phyloP scores from a whole-genome alignment of 2,113 vertebrate genomes.

The Marcusenius ussheri region DNA sequence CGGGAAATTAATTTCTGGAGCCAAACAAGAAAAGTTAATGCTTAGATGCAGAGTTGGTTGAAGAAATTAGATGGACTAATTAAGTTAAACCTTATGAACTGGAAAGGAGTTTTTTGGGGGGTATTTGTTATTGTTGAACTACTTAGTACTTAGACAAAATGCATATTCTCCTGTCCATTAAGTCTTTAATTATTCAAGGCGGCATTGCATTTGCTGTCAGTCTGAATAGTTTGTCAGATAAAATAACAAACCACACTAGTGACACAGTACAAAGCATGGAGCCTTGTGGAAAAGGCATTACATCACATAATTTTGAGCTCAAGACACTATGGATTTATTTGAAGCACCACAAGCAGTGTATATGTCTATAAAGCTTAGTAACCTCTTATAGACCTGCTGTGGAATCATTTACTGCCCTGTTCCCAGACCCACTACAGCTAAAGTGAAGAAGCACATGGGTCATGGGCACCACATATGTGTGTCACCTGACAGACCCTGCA shows the following conservation, averaged over 20 bases:
- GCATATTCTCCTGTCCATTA: background rate
- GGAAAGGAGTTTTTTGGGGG: background rate
- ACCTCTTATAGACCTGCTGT: background rate
- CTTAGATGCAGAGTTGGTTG: background rate
- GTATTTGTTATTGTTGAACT: background rate
- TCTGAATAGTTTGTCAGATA: background rate
- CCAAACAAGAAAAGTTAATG: constrained; percentile 13
- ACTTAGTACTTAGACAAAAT: background rate
- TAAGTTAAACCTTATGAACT: constrained; percentile 19
- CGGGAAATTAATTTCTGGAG: constrained; percentile 20
- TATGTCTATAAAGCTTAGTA: background rate
- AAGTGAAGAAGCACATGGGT: background rate
- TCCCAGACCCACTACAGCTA: background rate
- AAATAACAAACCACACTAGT: background rate
- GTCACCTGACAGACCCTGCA: background rate
- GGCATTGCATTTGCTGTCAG: background rate
- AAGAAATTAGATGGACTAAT: constrained; percentile 19
- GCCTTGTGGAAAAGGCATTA: background rate
- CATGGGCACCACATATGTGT: background rate
- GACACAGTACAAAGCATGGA: background rate
- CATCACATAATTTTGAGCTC: background rate
- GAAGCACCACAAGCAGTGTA: background rate
- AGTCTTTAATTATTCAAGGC: background rate
- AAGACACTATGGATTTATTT: background rate
- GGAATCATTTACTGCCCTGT: background rate